Percentiles rank a stretch among this genome's conserved stretches.
Evolutionary conservation across 2,797 vertebrate species (phyloP).

Genomic region (Carduelis carduelis): DNA sequence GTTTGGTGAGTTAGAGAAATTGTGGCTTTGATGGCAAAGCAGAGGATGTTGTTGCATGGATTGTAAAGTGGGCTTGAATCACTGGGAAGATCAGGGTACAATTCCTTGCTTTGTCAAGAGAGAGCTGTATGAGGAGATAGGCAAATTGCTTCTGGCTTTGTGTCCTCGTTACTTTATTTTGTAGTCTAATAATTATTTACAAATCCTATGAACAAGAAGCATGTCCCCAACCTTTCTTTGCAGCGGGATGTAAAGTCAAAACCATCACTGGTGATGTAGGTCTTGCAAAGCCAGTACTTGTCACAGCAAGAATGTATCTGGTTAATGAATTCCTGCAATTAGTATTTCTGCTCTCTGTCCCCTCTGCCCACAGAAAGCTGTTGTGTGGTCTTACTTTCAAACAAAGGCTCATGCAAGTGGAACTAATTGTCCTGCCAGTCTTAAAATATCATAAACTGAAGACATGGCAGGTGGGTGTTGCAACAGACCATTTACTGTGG

Average conservation of each 20-base stretch:
- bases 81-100: neutral
- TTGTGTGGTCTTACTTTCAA: neutral
- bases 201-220: neutral
- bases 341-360: neutral
- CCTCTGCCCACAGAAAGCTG: neutral
- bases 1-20: neutral
- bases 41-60: neutral
- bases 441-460: neutral
- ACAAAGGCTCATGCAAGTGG: neutral
- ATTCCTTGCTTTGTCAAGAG: neutral
- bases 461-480: neutral
- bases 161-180: neutral
- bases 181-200: constrained; percentile 10
- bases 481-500: neutral
- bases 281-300: neutral
- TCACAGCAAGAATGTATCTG: neutral
- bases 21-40: neutral
- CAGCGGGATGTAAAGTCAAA: neutral
- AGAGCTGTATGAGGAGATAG: neutral
- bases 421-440: neutral
- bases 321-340: neutral
- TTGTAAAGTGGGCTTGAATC: neutral
- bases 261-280: neutral
- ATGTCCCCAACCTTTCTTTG: neutral
- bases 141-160: neutral